Base-by-base conservation (phyloP, 2,797 vertebrate species). In the Chromobotia macracanthus region DNA sequence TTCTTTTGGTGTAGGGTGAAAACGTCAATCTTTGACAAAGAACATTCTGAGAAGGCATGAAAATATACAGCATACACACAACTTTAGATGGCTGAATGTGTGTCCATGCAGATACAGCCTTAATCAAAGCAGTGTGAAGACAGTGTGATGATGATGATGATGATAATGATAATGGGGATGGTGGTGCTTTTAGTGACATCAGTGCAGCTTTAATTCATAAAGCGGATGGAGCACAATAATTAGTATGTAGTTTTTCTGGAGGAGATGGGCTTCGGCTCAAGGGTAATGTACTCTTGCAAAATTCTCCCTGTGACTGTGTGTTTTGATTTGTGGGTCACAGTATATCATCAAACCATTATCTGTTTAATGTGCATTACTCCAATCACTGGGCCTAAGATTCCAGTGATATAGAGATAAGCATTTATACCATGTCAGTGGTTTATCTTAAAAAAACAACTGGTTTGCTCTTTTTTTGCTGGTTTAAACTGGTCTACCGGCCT, bases 221-320 rank as follows among this genome's bases (percentile, higher is more conserved):
- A 60, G 64, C 41, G 55, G 73, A 81, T 81, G 81, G 41, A 48
- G 51, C 51, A 67, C 31, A 70, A 58, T 68, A 35, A 64, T 81
- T 66, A 56, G 21, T 73, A 81, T 85, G 75, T 64, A 77, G 68
- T 80, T 81, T 61, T 77, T 80, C 68, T 66, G 69, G 80, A 44
- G 23, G 44, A 61, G 58, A 73, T 70, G 18, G 73, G 80, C 72
- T 81, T 80, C 79, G 82, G 80, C 84, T 77, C 82, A 81, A 83
- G 84, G 80, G 79, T 85, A 85, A 81, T 74, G 72, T 44, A 72
- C 60, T 41, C 15, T 69, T 65, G 66, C 50, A 18, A 72, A 65
- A 73, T n/a, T 48, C 50, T 60, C 25, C 60, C 23, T 77, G 64
- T n/a, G 5, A 41, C 23, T 53, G 15, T 21, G 21, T 2, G 19